Evolutionary conservation across 2,113 vertebrate genomes (phyloP), one percentile per base, ranked within the genome.

Genomic region (Antigone vipio): DNA sequence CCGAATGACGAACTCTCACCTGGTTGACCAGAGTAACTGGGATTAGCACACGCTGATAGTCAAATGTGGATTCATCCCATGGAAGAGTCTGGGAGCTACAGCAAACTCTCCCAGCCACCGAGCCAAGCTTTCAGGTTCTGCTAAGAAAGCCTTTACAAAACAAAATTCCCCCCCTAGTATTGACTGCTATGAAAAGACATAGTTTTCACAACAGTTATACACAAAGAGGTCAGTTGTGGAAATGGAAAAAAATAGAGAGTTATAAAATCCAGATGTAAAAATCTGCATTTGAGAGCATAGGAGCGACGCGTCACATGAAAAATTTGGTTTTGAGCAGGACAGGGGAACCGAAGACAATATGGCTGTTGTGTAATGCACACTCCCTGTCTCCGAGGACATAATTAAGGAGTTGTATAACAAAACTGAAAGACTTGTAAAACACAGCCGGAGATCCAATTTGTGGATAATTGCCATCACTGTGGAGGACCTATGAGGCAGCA

Each of bases 371-470:
- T 82, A 73, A 77, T 4, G 6, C 27, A n/a, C 23, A n/a, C 26
- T 81, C 62, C 59, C 26, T 53, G 34, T 88, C 74, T 97, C 95
- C 3, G 5, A 94, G 92, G 82, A 80, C 74, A 47, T 79, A 95
- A 95, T 96, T 97, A 94, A 86, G 79, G 95, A 94, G 56, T 89
- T 92, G 53, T 72, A 74, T 59, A 97, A 92, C 34, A 95, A 13
- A 30, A 93, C 26, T 44, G 23, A 74, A 84, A 87, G 88, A 75
- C 75, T 89, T 94, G 63, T 93, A 93, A 94, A 97, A 88, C 74
- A 90, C 64, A 96, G 53, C 27, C 9, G 0, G 93, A 92, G 75
- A 89, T 72, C 68, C 45, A 92, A 42, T 93, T 93, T 95, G 71
- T 83, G 84, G 81, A 63, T 95, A 95, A 96, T 89, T 95, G 66